phyloP scores from a whole-genome alignment of 2,797 vertebrate species.

The Sorex maritimensis region DNA sequence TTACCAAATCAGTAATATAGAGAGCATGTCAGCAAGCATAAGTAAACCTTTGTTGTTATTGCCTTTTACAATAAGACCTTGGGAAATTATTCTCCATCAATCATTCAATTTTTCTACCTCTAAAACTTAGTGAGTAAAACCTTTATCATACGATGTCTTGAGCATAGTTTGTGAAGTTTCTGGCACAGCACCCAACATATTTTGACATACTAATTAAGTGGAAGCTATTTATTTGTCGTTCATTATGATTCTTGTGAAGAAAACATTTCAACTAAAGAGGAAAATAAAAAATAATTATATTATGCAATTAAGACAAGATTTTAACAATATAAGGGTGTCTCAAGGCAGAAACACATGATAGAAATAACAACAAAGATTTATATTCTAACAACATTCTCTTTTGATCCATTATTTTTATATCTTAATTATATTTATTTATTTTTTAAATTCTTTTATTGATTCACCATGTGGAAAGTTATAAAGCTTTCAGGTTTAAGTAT shows the following conservation, averaged over 20 bases:
- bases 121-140: background rate
- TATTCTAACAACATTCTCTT: background rate
- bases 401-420: background rate
- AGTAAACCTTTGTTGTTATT: background rate
- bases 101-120: background rate
- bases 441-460: background rate
- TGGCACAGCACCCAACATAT: background rate
- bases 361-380: background rate
- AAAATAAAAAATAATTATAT: conserved; percentile 1
- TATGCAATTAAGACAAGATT: conserved; percentile 23
- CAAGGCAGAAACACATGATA: background rate
- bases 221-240: background rate
- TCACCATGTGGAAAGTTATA: too few species aligned
- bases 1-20: background rate
- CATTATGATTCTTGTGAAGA: background rate
- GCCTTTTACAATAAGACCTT: background rate
- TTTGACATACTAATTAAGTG: background rate
- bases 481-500: too few species aligned
- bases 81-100: background rate
- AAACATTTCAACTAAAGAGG: background rate
- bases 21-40: background rate
- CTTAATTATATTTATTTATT: background rate
- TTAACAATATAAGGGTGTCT: background rate
- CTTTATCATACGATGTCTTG: background rate
- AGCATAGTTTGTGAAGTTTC: background rate